Conservation (phyloP, 2,113 vertebrate species). For the Monarcha castaneiventris region DNA sequence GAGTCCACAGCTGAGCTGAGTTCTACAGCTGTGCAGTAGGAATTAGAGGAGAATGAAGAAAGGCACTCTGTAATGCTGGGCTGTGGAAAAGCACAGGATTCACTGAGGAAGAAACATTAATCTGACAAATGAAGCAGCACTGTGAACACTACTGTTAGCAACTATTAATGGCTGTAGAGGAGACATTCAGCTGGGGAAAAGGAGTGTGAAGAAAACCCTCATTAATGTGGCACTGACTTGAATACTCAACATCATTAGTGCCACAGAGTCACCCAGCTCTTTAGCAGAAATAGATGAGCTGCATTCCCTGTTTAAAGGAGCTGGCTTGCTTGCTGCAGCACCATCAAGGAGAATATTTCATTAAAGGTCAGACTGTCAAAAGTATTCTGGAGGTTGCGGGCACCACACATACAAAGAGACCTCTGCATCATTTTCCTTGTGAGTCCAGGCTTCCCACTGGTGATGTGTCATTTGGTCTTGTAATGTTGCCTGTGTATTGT, state of each 20-base stretch:
- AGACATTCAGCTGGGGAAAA: constrained; percentile 15
- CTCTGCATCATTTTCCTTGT: not conserved
- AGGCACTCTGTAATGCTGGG: not conserved
- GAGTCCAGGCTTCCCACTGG: not conserved
- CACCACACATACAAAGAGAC: not conserved
- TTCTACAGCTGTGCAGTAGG: not conserved
- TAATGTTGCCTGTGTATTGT: not conserved
- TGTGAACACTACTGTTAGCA: not conserved
- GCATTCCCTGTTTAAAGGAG: not conserved
- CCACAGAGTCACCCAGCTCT: not conserved
- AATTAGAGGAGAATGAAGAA: not conserved
- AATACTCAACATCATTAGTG: not conserved
- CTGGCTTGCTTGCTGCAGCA: not conserved
- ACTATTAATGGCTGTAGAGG: not conserved
- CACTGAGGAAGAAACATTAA: constrained; percentile 9
- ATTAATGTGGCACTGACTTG: constrained; percentile 18
- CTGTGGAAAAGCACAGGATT: not conserved
- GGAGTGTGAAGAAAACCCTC: constrained; percentile 14
- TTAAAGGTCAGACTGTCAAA: not conserved
- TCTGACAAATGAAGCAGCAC: constrained; percentile 32
- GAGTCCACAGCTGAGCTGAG: not conserved
- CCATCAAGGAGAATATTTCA: not conserved
- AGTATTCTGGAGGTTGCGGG: not conserved
- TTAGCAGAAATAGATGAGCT: not conserved
- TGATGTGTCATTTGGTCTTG: not conserved